phyloP scores from a whole-genome alignment of 2,797 vertebrate species.

The Enteromius argenteus region DNA sequence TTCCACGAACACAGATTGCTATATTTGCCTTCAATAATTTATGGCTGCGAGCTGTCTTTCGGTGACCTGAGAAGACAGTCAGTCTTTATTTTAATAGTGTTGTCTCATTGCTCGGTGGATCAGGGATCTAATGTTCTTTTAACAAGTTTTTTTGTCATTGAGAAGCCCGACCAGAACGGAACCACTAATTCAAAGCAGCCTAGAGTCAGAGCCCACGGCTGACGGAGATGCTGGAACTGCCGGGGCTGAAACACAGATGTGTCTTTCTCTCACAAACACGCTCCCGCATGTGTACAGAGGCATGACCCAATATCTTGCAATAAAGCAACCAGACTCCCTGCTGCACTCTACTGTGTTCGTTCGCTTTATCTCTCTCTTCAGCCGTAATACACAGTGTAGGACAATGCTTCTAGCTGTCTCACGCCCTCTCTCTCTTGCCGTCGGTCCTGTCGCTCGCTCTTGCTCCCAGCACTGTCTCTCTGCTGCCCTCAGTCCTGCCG shows the following conservation, averaged over 20 bases:
- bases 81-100: background rate
- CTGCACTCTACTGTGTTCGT: conserved; percentile 40
- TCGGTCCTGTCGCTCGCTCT: background rate
- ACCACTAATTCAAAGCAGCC: conserved; percentile 51
- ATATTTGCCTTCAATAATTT: background rate
- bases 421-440: background rate
- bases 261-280: conserved; percentile 25
- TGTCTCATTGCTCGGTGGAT: background rate
- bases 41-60: background rate
- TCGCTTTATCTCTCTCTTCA: conserved; percentile 43
- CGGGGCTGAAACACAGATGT: conserved; percentile 18
- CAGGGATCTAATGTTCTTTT: conserved; percentile 27
- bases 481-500: background rate
- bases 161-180: conserved; percentile 27
- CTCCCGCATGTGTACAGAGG: conserved; percentile 38
- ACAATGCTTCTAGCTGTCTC: conserved; percentile 23
- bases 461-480: conserved; percentile 3
- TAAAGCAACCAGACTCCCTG: conserved; percentile 50
- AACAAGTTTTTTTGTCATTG: background rate
- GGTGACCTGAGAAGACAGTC: conserved; percentile 5
- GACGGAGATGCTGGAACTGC: conserved; percentile 19
- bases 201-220: background rate
- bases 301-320: conserved; percentile 51
- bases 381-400: conserved; percentile 18
- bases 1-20: background rate